phyloP scores from a whole-genome alignment of 2,797 vertebrate species.

The Pachyuromys duprasi region DNA sequence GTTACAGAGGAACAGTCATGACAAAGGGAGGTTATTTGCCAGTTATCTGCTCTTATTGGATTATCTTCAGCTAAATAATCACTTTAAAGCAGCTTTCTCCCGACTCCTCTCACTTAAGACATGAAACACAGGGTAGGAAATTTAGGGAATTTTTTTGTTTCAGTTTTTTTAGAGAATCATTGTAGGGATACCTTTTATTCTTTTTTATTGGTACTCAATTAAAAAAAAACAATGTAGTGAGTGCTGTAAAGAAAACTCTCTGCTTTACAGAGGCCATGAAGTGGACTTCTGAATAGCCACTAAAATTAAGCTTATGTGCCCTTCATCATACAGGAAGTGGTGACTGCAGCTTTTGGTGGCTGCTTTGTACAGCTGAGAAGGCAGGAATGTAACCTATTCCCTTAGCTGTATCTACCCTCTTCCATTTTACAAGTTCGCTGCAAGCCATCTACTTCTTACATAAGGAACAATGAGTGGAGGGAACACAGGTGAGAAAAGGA shows the following conservation, averaged over 20 bases:
- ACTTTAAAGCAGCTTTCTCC: background rate
- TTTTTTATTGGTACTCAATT: background rate
- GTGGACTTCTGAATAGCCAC: no score
- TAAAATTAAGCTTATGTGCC: background rate
- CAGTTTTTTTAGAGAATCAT: background rate
- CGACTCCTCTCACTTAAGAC: background rate
- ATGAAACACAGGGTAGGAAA: background rate
- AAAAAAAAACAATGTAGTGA: background rate
- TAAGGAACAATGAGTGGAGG: background rate
- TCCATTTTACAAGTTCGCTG: background rate
- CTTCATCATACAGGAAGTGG: background rate
- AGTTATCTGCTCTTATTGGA: background rate
- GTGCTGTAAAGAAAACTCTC: background rate
- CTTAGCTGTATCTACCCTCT: background rate
- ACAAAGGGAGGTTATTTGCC: background rate
- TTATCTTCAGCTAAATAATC: background rate
- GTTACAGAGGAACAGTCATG: background rate
- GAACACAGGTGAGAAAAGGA: background rate
- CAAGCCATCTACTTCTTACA: background rate
- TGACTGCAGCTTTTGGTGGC: background rate
- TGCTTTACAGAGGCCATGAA: background rate
- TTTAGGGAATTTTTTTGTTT: background rate
- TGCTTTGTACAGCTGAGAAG: background rate
- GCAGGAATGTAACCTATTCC: background rate
- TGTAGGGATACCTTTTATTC: background rate